Evolutionary conservation across 1,140 invertebrate genomes (phyloP).

Genomic region (Papilio polytes): DNA sequence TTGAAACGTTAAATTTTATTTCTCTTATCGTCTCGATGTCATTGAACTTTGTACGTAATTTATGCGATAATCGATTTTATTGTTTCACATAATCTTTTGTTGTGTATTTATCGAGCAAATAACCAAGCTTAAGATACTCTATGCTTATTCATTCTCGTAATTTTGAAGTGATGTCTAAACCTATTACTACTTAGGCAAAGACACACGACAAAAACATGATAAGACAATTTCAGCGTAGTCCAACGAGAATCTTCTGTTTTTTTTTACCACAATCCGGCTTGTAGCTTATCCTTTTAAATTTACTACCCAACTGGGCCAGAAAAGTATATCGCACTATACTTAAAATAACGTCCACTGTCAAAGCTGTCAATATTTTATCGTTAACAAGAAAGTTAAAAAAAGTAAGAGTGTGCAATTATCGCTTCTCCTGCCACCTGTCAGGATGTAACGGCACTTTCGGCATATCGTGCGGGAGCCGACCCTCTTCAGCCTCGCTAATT

Average conservation of each 20-base stretch:
- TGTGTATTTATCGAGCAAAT: neutral
- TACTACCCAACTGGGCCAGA: too few relatives aligned
- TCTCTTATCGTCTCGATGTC: neutral
- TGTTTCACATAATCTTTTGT: slow-evolving; percentile 16
- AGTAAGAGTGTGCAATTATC: slow-evolving; percentile 21
- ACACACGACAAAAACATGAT: too few relatives aligned
- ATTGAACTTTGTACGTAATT: slow-evolving; percentile 7
- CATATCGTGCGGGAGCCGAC: slow-evolving; percentile 15
- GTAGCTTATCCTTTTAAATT: too few relatives aligned
- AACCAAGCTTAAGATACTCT: too few relatives aligned
- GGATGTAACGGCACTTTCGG: slow-evolving; percentile 7
- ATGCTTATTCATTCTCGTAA: neutral
- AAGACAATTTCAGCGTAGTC: too few relatives aligned
- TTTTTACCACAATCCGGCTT: too few relatives aligned
- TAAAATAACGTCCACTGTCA: neutral
- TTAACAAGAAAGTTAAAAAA: slow-evolving; percentile 15
- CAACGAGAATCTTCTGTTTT: too few relatives aligned
- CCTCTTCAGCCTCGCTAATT: slow-evolving; percentile 44
- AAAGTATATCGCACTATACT: neutral
- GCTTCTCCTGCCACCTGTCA: slow-evolving; percentile 15
- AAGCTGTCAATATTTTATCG: neutral
- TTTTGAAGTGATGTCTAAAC: neutral
- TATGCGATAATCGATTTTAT: neutral
- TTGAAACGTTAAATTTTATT: neutral
- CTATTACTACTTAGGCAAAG: too few relatives aligned